These are phyloP conservation scores for Ditylenchus weischeri DNA, from an alignment of 2,888 invertebrate species.

Conservation along the genomic window DNA sequence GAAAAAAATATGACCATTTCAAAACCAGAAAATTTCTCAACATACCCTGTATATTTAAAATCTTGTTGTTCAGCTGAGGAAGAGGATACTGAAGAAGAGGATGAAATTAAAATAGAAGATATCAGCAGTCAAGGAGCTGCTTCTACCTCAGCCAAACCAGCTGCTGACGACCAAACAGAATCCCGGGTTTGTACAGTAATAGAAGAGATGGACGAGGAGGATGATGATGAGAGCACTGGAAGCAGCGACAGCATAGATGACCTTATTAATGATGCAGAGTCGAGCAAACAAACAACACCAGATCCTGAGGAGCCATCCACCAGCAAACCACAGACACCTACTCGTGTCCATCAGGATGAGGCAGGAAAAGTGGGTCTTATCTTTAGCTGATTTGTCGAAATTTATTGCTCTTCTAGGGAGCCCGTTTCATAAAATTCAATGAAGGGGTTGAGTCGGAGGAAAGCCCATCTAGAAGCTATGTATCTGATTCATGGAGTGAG, in stretches of 20 bases:
- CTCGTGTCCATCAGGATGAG: not conserved
- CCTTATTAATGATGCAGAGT: not conserved
- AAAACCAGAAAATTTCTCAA: no score
- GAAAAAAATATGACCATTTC: no score
- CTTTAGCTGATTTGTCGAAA: not conserved
- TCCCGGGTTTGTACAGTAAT: not conserved
- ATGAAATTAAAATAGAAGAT: no score
- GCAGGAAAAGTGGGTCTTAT: not conserved
- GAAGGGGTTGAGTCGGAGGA: not conserved
- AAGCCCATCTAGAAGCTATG: conserved; percentile 10
- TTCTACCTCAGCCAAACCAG: not conserved
- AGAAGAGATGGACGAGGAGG: conserved; percentile 1
- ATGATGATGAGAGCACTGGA: conserved; percentile 2
- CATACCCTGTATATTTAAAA: no score
- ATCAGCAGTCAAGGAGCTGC: no score
- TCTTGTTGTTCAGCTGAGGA: no score
- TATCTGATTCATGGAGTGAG: conserved; percentile 22
- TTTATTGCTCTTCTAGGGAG: not conserved
- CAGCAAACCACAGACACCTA: not conserved
- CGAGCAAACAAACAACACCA: not conserved
- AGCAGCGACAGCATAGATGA: conserved; percentile 5
- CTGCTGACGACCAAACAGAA: not conserved
- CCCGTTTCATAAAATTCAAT: conserved; percentile 3
- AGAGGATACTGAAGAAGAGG: no score
- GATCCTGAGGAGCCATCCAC: conserved; percentile 4